Base-by-base conservation (phyloP, 2,888 invertebrate genomes). In the Willowsia nigromaculata region DNA sequence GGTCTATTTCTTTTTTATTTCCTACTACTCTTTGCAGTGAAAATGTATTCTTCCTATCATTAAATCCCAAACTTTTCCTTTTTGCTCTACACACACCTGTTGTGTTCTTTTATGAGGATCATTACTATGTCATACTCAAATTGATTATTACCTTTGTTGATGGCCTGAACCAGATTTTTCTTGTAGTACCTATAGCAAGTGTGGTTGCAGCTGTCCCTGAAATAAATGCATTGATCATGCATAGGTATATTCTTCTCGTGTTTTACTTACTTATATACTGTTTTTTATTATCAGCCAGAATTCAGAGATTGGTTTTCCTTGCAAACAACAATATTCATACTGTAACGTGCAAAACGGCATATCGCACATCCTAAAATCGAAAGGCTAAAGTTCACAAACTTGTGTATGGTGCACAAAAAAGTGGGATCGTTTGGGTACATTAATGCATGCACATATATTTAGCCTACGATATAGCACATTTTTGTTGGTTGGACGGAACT, bases 181-280 rank as follows among this genome's bases (percentile, higher is more conserved):
- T 3, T n/a, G n/a, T 7, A 43, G 27, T 47, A 47, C 76, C 50
- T n/a, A 76, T 15, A 76, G 27, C 27, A 76, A 76, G n/a, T 76
- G 76, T 76, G 50, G 76, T 30, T 76, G 30, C 76, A 47, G 47
- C 76, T 76, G 76, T 76, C 50, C 30, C 76, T n/a, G 47, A 50
- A 76, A 27, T 27, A 68, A 18, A 30, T 18, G 2, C 11, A 13
- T 62, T 62, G 5, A 11, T 3, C 15, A 33, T 68, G 37, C 5
- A 30, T 4, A 33, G n/a, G 0, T 71, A 18, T 22, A 40, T 25
- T 11, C 27, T 22, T 3, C 62, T 25, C 30, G 11, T 62, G 27
- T 25, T 62, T 30, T 22, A 4, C 25, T 56, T 56, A 62, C 62
- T 62, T n/a, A n/a, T n/a, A n/a, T n/a, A n/a, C n/a, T n/a, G n/a